These are phyloP conservation scores for Hypothenemus hampei DNA, from an alignment of 1,140 invertebrate species.

Conservation along the genomic window DNA sequence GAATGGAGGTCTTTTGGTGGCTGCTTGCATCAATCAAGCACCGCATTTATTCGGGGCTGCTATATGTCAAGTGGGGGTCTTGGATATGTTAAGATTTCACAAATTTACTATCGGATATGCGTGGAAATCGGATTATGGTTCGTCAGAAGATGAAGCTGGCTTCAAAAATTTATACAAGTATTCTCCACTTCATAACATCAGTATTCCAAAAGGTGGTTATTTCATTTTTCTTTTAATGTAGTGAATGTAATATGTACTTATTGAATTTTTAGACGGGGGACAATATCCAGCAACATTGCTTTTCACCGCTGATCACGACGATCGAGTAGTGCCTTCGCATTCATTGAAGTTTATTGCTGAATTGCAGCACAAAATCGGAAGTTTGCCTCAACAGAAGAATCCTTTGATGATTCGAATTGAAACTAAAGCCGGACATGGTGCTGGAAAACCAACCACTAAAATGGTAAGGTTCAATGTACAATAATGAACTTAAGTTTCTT, in stretches of 20 bases:
- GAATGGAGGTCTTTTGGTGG: constrained; percentile 93
- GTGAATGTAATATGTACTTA: constrained; percentile 1
- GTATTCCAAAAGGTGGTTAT: constrained; percentile 50
- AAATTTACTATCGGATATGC: constrained; percentile 98
- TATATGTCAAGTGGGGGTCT: constrained; percentile 62
- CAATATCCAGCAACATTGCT: constrained; percentile 91
- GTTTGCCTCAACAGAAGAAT: constrained; percentile 66
- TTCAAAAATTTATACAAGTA: constrained; percentile 88
- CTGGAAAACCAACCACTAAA: constrained; percentile 93
- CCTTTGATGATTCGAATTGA: constrained; percentile 88
- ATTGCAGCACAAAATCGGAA: constrained; percentile 72
- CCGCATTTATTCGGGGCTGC: constrained; percentile 92
- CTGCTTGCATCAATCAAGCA: constrained; percentile 88
- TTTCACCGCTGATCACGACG: constrained; percentile 96
- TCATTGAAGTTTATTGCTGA: constrained; percentile 93
- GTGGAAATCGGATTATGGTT: constrained; percentile 95
- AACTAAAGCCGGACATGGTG: constrained; percentile 93
- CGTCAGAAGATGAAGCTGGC: constrained; percentile 80
- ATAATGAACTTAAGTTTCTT: constrained; percentile 13
- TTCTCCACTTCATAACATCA: constrained; percentile 93
- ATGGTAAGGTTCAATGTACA: constrained; percentile 59
- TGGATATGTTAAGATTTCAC: constrained; percentile 91
- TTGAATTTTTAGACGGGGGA: constrained; percentile 33
- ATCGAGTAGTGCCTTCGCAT: constrained; percentile 93
- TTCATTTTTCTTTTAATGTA: not conserved